Evolutionary conservation across 2,797 vertebrate species (phyloP), one percentile per base, ranked within the genome.

Genomic region (Eulemur albifrons): DNA sequence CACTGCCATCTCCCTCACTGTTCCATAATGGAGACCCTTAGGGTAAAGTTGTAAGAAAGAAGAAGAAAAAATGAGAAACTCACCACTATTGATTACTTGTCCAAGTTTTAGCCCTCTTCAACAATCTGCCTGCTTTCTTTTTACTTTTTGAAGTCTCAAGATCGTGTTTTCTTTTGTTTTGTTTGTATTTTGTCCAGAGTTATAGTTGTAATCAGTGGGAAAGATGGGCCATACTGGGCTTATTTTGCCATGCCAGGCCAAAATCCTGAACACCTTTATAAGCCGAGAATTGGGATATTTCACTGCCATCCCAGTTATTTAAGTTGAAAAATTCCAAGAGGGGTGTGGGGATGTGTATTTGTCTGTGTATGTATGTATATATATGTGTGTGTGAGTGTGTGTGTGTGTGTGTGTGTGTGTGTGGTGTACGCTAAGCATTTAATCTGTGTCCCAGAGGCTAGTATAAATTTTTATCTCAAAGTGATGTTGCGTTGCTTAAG

Each of bases 101-200:
- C 20, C n/a, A 88, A 30, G 8, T 69, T 69, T 23, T 72, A 25
- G 15, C 21, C 76, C 35, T 57, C 17, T n/a, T 77, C 79, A 91
- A 89, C 35, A 85, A 45, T 67, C 67, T 82, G 30, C 21, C 79
- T 65, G n/a, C 72, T 93, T 85, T 54, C 14, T 20, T 92, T 96
- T 69, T 32, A 79, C 14, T 88, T 93, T 95, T 73, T 50, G 77
- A 59, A 80, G 13, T 89, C 70, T n/a, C 94, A 84, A 87, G 65
- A 85, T 3, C 70, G 65, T 45, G 35, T 67, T 94, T 54, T 54
- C 52, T 54, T 54, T 93, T 76, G 12, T 93, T 95, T 91, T 87
- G 59, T 88, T 93, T 93, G 35, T 86, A 82, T 94, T 79, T 91
- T 61, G 27, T 48, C 73, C 57, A 87, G 35, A 73, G 52, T 94